Base-by-base conservation (phyloP, 2,113 vertebrate genomes). In the Petroica traversi region DNA sequence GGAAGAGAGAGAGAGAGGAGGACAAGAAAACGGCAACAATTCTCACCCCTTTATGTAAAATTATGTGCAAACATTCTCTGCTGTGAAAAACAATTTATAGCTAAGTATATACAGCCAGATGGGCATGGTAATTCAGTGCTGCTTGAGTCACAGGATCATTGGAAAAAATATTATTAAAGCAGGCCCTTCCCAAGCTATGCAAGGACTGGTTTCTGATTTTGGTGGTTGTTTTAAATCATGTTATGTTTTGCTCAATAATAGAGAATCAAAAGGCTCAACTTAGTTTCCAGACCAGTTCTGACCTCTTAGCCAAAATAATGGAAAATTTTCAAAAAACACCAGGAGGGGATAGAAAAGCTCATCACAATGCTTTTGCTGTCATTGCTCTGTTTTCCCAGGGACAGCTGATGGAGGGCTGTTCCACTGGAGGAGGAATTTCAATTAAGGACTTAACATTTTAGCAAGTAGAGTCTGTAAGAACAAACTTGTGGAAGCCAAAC, bases 371-470 rank as follows among this genome's bases (percentile, higher is more conserved):
- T 72, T 85, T 74, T 46, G n/a, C 82, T 96, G 61, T 93, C 83
- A 75, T 75, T 13, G 4, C 61, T 26, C 46, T 74, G 12, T 85
- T 94, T 90, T 90, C 72, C 61, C 1, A 3, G 54, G 51, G 63
- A 80, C 43, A 73, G 68, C 79, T 93, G 88, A 91, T 62, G 43
- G 54, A 93, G 28, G 28, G 38, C 40, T 77, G 59, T 83, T 89
- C 72, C 48, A 58, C 82, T 96, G 90, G 93, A 95, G 95, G 90
- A 93, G 95, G 95, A 97, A 97, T 96, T 88, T 92, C 92, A 94
- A 86, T 95, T 51, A 94, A 88, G 68, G 33, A 81, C 57, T 93
- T 92, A 61, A 64, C 76, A 91, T 94, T 96, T 96, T 40, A 93
- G 20, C 41, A 85, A 85, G 92, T 23, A 52, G 28, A 46, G 67